These are phyloP conservation scores for Ibidorhyncha struthersii DNA, from an alignment of 2,113 vertebrate species.

Conservation along the genomic window DNA sequence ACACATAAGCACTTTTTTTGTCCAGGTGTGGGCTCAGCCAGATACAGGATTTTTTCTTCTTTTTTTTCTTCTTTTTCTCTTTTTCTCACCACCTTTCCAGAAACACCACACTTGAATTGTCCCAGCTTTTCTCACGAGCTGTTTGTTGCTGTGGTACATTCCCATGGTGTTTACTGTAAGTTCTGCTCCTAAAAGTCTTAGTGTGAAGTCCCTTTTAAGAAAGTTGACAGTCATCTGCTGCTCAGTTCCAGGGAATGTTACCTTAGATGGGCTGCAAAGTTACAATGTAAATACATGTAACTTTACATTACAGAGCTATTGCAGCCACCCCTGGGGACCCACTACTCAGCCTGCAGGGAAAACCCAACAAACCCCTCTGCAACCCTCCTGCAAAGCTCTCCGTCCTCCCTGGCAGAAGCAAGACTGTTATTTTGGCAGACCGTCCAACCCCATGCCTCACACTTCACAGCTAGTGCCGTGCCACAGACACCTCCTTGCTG, in stretches of 20 bases:
- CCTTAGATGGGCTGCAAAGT: background rate
- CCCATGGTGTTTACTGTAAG: background rate
- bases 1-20: background rate
- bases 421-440: background rate
- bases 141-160: background rate
- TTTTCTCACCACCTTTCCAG: background rate
- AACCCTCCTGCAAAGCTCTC: background rate
- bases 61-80: background rate
- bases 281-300: background rate
- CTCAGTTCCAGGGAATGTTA: background rate
- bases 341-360: background rate
- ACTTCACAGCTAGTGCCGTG: background rate
- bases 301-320: background rate
- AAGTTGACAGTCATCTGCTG: background rate
- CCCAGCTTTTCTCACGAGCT: background rate
- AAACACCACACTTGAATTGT: background rate
- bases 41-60: background rate
- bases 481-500: background rate
- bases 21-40: background rate
- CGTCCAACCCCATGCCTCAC: fast-evolving
- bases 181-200: background rate
- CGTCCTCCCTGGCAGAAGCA: background rate
- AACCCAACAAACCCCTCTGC: background rate
- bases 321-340: background rate
- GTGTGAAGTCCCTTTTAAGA: background rate